Evolutionary conservation across 2,113 vertebrate genomes (phyloP).

Genomic region (Halichoerus grypus): DNA sequence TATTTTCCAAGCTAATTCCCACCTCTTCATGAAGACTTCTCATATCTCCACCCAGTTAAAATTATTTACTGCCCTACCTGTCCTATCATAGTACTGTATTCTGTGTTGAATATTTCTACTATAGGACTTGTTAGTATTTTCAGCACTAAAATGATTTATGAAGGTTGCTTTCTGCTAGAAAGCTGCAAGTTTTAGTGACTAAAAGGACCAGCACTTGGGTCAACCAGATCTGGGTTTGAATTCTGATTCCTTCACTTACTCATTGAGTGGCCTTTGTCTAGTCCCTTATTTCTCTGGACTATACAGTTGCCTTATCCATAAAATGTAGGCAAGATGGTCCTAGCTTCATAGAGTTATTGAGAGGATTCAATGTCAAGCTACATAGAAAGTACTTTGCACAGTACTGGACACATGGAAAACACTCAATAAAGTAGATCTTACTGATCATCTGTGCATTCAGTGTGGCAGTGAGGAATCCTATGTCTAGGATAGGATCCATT

Average conservation of each 20-base stretch:
- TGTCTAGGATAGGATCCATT: not conserved
- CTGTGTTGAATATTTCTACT: slow-evolving; percentile 5
- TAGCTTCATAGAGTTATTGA: not conserved
- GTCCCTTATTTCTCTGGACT: not conserved
- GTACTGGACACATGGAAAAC: not conserved
- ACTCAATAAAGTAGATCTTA: not conserved
- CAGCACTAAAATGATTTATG: not conserved
- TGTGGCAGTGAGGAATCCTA: not conserved
- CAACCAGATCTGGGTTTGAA: not conserved
- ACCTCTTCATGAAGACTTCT: not conserved
- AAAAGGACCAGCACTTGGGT: not conserved
- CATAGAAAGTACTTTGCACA: not conserved
- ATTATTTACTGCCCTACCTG: not conserved
- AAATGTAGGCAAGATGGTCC: not conserved
- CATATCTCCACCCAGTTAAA: not conserved
- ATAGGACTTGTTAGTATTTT: not conserved
- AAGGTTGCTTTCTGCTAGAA: slow-evolving; percentile 29
- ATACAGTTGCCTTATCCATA: not conserved
- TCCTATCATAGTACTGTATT: not conserved
- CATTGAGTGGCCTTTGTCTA: not conserved
- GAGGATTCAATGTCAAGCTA: not conserved
- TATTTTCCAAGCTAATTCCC: not conserved
- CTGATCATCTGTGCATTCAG: not conserved
- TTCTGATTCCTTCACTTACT: slow-evolving; percentile 22
- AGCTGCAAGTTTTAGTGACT: not conserved